Evolutionary conservation across 2,113 vertebrate species (phyloP), one percentile per base, ranked within the genome.

Genomic region (Capricornis sumatraensis): DNA sequence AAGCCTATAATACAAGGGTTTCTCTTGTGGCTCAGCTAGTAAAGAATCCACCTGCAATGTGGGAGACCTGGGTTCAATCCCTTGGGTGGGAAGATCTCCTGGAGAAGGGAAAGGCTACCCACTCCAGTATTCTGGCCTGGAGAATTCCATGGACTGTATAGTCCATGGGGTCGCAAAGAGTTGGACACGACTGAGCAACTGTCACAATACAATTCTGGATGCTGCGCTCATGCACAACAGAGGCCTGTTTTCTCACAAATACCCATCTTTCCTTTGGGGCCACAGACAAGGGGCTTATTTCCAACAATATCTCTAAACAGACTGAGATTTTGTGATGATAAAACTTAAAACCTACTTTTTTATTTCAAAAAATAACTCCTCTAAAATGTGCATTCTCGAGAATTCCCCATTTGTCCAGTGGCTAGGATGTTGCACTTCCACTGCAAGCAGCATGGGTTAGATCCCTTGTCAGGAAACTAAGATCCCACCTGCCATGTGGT

Each of bases 331-430:
- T 83, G 8, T 50, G 12, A 92, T 19, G 19, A 62, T 33, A 83
- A 88, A 57, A n/a, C 40, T 94, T 71, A 94, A 89, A 89, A 64
- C 62, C 43, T n/a, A 90, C 11, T 30, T 87, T 55, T 82, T 97
- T 71, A 93, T 84, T 91, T 92, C 30, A 95, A 96, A 97, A 87
- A 45, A 36, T 28, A 95, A 92, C 84, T 89, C 43, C 43, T 92
- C 82, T 57, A 74, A 92, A 85, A 96, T 76, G 85, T 50, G 64
- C 33, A 78, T 36, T 82, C 79, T 82, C 3, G 0, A 52, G 33
- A 52, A 13, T 53, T 82, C 11, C 33, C 19, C 12, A 21, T 13
- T 8, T 21, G 50, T 36, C 30, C 11, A 53, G 50, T 53, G 50
- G 50, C 33, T 82, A 82, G 12, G 79, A 53, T 6, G 12, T 6